Evolutionary conservation across 2,797 vertebrate genomes (phyloP).

Genomic region (Cuculus canorus): DNA sequence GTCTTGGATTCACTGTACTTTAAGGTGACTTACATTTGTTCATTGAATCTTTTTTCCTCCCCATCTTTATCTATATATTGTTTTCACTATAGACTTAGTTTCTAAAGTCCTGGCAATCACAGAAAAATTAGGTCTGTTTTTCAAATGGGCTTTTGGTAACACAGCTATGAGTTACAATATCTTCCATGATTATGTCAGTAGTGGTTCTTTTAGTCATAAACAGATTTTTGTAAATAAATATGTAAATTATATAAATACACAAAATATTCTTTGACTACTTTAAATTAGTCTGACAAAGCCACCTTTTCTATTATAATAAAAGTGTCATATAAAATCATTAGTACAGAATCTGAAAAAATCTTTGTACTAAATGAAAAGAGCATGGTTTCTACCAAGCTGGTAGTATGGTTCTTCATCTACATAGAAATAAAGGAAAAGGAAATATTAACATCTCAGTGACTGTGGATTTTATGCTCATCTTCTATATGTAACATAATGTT

Average conservation of each 20-base stretch:
- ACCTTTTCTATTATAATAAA: background rate
- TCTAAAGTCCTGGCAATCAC: background rate
- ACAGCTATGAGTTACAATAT: background rate
- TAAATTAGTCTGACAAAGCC: background rate
- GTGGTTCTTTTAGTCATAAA: background rate
- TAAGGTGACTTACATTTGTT: background rate
- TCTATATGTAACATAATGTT: background rate
- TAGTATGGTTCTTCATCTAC: background rate
- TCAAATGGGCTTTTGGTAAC: background rate
- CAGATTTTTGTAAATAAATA: background rate
- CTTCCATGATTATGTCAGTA: background rate
- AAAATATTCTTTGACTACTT: background rate
- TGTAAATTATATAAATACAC: background rate
- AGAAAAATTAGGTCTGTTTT: background rate
- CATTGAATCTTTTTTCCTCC: background rate
- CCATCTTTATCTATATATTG: background rate
- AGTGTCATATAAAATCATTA: background rate
- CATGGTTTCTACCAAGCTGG: background rate
- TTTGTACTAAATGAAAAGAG: background rate
- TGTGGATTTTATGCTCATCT: background rate
- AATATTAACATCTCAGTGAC: background rate
- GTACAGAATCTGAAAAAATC: background rate
- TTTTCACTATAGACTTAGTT: background rate
- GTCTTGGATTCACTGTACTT: background rate
- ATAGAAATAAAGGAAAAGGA: background rate